phyloP scores from a whole-genome alignment of 2,113 vertebrate genomes.

The Corydoras sp. region DNA sequence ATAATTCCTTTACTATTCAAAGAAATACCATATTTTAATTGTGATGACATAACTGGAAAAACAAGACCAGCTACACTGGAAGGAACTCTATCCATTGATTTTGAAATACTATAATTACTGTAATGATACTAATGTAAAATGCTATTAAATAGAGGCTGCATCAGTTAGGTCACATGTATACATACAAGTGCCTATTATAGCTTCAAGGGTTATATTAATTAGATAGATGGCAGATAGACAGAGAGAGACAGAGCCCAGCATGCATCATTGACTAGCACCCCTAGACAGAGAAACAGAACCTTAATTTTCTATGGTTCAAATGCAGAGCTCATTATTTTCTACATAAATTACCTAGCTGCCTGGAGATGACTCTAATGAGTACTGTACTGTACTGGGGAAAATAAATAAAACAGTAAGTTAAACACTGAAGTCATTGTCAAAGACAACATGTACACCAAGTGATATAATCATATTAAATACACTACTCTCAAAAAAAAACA shows the following conservation, averaged over 20 bases:
- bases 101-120: too few relatives aligned
- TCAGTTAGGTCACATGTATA: too few relatives aligned
- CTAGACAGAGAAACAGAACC: not conserved
- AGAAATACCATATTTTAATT: too few relatives aligned
- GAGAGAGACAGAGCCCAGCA: not conserved
- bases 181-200: too few relatives aligned
- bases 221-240: not conserved
- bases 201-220: not conserved
- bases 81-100: too few relatives aligned
- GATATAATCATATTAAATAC: slow-evolving; percentile 2
- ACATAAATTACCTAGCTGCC: not conserved
- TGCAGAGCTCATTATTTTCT: not conserved
- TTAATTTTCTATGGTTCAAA: not conserved
- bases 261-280: not conserved
- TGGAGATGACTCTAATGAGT: not conserved
- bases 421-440: not conserved
- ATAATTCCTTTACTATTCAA: too few relatives aligned
- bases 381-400: not conserved
- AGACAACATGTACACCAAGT: slow-evolving; percentile 6
- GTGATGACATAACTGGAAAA: too few relatives aligned
- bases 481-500: not conserved
- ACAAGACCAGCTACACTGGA: too few relatives aligned
- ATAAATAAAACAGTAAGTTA: not conserved
- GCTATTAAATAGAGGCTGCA: too few relatives aligned
- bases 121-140: too few relatives aligned